Conservation (phyloP, 2,113 vertebrate species). For the Chloebia gouldiae region DNA sequence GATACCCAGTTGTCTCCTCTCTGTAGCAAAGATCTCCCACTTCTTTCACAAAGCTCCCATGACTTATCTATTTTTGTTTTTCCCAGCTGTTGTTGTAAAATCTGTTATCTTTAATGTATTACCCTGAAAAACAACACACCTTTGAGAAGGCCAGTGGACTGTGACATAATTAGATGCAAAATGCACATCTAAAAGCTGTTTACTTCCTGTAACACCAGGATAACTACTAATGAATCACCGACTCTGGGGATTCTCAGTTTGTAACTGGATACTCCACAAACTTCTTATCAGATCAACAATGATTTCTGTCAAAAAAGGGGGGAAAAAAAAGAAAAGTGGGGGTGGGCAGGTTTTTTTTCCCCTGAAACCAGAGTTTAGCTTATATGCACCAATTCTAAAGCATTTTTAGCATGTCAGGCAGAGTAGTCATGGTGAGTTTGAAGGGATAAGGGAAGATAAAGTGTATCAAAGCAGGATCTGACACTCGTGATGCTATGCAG, state of each 20-base stretch:
- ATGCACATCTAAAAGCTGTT: conserved; percentile 63
- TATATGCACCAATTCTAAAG: conserved; percentile 49
- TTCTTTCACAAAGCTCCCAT: neutral
- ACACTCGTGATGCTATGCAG: conserved; percentile 74
- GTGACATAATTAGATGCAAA: conserved; percentile 59
- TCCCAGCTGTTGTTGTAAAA: conserved; percentile 57
- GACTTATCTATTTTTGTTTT: conserved; percentile 18
- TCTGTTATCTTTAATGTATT: conserved; percentile 70
- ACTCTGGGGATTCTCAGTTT: conserved; percentile 53
- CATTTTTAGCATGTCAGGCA: conserved; percentile 61
- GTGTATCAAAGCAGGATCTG: conserved; percentile 74
- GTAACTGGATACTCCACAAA: conserved; percentile 66
- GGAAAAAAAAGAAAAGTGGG: neutral
- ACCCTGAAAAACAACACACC: conserved; percentile 60
- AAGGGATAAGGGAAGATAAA: conserved; percentile 74
- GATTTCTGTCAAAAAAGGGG: conserved; percentile 56
- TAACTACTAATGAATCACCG: conserved; percentile 53
- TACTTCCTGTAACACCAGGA: conserved; percentile 69
- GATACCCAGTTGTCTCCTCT: neutral
- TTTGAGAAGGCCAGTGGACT: conserved; percentile 50
- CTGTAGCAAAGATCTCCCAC: neutral
- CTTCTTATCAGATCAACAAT: conserved; percentile 70
- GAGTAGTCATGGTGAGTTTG: conserved; percentile 69
- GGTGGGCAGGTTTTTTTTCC: neutral
- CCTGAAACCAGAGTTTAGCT: conserved; percentile 53